These are phyloP conservation scores for Clarias batrachus DNA, from an alignment of 2,113 vertebrate species.

Conservation along the genomic window DNA sequence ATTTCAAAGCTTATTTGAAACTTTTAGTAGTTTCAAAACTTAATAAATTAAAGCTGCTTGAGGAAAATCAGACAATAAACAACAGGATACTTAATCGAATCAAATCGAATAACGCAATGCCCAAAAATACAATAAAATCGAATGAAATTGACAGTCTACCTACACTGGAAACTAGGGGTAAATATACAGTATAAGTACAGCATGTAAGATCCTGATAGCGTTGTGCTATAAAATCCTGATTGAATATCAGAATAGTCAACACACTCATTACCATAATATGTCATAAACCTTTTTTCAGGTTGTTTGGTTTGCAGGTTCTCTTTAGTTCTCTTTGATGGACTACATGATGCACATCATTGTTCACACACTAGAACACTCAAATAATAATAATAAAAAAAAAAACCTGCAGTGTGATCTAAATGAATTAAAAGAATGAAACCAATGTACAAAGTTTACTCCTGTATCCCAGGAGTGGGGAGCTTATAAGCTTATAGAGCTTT, in stretches of 20 bases:
- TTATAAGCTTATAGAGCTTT: slow-evolving; percentile 1
- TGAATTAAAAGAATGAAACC: background rate
- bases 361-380: background rate
- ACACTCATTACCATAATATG: background rate
- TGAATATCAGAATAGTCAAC: background rate
- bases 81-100: too few relatives aligned
- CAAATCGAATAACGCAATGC: too few relatives aligned
- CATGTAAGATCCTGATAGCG: background rate
- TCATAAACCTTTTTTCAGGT: background rate
- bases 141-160: too few relatives aligned
- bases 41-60: too few relatives aligned
- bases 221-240: background rate
- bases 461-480: background rate
- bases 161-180: background rate
- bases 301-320: background rate
- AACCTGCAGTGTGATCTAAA: background rate
- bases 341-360: background rate
- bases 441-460: background rate
- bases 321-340: background rate
- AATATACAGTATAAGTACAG: background rate
- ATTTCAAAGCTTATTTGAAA: too few relatives aligned
- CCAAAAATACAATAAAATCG: too few relatives aligned
- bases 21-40: too few relatives aligned
- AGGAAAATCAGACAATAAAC: too few relatives aligned
- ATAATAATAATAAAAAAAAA: background rate